phyloP scores from a whole-genome alignment of 2,113 vertebrate genomes.

The Cinclus mexicanus region DNA sequence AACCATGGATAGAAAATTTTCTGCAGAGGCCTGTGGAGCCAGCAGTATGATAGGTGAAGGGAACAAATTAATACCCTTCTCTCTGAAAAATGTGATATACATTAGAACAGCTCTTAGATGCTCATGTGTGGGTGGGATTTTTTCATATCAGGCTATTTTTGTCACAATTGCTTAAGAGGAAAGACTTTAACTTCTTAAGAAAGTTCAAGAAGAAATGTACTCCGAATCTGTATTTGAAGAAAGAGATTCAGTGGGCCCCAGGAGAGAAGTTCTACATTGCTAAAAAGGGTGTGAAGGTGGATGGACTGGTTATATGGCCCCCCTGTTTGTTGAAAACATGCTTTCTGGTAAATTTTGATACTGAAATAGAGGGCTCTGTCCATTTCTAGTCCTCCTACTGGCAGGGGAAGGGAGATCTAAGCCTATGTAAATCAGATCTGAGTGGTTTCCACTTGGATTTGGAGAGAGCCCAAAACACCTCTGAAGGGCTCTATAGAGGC shows the following conservation, averaged over 20 bases:
- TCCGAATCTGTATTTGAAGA: not conserved
- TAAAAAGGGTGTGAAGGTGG: not conserved
- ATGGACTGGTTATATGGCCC: not conserved
- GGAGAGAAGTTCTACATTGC: not conserved
- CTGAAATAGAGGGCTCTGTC: not conserved
- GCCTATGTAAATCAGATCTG: not conserved
- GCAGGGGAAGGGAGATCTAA: not conserved
- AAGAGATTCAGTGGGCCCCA: not conserved
- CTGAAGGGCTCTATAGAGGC: not conserved
- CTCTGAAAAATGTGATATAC: not conserved
- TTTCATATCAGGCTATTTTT: not conserved
- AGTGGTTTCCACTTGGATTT: not conserved
- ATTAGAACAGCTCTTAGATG: not conserved
- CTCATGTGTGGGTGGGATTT: not conserved
- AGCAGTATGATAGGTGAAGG: not conserved
- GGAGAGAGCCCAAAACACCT: not conserved
- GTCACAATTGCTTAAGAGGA: not conserved
- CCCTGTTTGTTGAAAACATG: not conserved
- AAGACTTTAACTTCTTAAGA: not conserved
- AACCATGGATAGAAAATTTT: not conserved
- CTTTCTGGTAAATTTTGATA: not conserved
- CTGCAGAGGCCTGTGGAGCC: not conserved
- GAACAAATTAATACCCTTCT: not conserved
- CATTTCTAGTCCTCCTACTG: not conserved
- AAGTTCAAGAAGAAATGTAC: not conserved